phyloP scores from a whole-genome alignment of 1,140 invertebrate species.

The Pemphigus obesinymphae region DNA sequence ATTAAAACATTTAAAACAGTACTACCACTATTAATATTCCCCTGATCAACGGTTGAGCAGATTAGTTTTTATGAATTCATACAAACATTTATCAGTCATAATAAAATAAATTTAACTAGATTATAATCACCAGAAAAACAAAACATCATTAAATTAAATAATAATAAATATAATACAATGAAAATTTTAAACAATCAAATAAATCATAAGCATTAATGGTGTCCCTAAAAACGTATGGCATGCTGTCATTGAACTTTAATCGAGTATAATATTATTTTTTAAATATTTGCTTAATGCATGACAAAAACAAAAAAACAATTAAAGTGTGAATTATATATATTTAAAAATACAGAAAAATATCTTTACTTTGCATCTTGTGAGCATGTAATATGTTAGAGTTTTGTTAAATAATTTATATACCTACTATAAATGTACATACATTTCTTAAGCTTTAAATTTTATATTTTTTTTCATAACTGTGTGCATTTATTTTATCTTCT shows the following conservation, averaged over 20 bases:
- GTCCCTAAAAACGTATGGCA: conserved; percentile 1
- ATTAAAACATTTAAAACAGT: not conserved
- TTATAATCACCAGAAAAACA: not conserved
- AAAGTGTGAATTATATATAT: not conserved
- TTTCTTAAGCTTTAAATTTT: not conserved
- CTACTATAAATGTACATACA: not conserved
- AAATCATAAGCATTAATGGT: conserved; percentile 18
- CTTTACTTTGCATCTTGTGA: conserved; percentile 19
- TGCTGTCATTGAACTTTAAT: conserved; percentile 33
- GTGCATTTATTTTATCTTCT: not conserved
- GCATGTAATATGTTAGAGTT: conserved; percentile 8
- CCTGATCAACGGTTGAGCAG: conserved; percentile 37
- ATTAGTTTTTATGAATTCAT: conserved; percentile 36
- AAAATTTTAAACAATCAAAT: not conserved
- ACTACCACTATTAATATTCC: conserved; percentile 30
- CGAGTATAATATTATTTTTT: not conserved
- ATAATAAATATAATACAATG: conserved; percentile 3
- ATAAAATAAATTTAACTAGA: conserved; percentile 31
- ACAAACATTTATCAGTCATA: conserved; percentile 17
- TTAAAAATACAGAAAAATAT: not conserved
- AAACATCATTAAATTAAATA: not conserved
- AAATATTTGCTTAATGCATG: conserved; percentile 8
- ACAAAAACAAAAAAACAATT: not conserved
- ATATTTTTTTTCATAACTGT: not conserved
- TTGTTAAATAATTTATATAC: not conserved